These are phyloP conservation scores for Cyanoderma ruficeps DNA, from an alignment of 2,113 vertebrate species.

Conservation along the genomic window DNA sequence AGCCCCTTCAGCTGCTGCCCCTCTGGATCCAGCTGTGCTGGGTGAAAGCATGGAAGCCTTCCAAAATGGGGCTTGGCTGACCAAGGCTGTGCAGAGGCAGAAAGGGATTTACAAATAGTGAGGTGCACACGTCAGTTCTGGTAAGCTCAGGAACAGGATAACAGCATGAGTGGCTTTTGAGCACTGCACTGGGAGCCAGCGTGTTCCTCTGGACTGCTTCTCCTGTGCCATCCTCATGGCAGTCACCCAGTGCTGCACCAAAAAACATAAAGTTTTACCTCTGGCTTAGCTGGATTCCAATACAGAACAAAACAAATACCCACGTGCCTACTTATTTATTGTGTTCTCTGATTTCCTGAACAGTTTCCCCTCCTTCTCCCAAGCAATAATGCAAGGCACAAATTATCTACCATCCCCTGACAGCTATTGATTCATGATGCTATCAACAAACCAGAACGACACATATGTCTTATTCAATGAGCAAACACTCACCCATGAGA, in stretches of 20 bases:
- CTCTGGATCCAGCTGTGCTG: background rate
- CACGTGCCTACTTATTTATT: background rate
- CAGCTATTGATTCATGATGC: constrained; percentile 26
- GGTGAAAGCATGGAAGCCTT: background rate
- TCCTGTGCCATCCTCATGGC: background rate
- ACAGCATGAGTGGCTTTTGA: background rate
- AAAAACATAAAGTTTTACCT: background rate
- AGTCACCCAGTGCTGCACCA: background rate
- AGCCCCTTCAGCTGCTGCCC: background rate
- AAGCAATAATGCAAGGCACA: background rate
- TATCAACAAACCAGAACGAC: background rate
- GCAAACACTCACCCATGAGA: background rate
- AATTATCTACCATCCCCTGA: background rate
- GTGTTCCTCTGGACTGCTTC: background rate
- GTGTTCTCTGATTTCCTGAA: background rate
- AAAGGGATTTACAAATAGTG: background rate
- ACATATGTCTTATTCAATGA: background rate
- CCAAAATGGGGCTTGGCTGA: background rate
- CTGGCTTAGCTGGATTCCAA: background rate
- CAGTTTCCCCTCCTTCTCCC: background rate
- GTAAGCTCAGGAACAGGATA: accelerated
- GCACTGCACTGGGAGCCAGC: background rate
- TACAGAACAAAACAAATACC: background rate
- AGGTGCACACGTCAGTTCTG: background rate
- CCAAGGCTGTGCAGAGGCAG: background rate